Conservation (phyloP, 2,113 vertebrate genomes). For the sheep (Ovis aries) region DNA sequence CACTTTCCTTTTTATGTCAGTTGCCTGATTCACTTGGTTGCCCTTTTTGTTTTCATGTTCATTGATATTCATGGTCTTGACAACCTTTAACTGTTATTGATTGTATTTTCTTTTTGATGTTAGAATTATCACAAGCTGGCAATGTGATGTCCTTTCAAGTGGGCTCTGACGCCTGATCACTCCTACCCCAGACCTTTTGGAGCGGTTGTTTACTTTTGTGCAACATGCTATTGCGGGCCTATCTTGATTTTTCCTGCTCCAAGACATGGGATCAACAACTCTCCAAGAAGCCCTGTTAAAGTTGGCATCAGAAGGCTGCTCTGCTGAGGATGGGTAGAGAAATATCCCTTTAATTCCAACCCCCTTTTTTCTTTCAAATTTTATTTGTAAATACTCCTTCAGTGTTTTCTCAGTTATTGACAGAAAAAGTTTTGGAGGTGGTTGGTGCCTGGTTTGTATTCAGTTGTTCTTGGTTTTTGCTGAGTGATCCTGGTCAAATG, state of each 20-base stretch:
- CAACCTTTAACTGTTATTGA: background rate
- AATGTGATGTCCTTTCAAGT: background rate
- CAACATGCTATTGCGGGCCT: background rate
- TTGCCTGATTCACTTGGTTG: background rate
- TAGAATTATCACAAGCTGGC: background rate
- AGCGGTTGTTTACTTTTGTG: background rate
- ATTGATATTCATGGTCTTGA: background rate
- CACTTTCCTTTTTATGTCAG: background rate
- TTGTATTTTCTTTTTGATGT: background rate
- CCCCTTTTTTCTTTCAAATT: background rate
- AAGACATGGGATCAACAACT: background rate
- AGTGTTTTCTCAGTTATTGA: background rate
- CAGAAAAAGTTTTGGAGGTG: background rate
- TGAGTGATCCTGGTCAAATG: background rate
- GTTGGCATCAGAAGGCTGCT: background rate
- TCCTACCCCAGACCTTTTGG: background rate
- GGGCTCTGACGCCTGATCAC: accelerated
- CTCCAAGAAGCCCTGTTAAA: background rate
- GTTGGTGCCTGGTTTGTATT: background rate
- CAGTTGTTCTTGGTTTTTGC: background rate
- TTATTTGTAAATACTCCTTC: background rate
- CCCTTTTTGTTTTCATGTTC: background rate
- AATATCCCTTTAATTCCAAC: background rate
- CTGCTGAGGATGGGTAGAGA: background rate
- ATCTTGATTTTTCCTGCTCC: background rate